Evolutionary conservation across 2,113 vertebrate genomes (phyloP).

Genomic region (Petrocephalus microphthalmus): DNA sequence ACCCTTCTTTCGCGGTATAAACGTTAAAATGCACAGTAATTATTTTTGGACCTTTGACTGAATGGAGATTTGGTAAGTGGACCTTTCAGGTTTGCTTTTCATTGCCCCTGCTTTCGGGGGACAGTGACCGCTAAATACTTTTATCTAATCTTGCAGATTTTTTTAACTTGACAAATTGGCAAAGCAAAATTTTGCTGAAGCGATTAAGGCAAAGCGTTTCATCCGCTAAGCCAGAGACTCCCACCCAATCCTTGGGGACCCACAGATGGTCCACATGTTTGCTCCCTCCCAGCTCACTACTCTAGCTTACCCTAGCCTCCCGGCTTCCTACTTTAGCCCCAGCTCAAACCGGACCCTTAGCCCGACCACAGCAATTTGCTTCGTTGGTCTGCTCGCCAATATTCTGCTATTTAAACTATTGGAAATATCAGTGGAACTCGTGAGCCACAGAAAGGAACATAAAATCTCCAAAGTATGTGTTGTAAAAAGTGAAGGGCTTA

Average conservation of each 20-base stretch:
- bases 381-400: neutral
- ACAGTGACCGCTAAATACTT: neutral
- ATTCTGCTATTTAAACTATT: neutral
- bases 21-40: too few relatives aligned
- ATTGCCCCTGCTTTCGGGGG: neutral
- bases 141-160: neutral
- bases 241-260: neutral
- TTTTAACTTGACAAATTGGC: neutral
- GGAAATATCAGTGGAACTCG: neutral
- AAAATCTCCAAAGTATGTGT: neutral
- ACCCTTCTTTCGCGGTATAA: too few relatives aligned
- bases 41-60: too few relatives aligned
- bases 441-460: neutral
- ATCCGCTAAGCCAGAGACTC: neutral
- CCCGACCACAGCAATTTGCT: neutral
- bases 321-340: neutral
- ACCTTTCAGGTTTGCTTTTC: too few relatives aligned
- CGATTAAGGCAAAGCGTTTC: neutral
- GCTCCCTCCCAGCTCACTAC: neutral
- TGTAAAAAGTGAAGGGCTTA: neutral
- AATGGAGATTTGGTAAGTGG: too few relatives aligned
- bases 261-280: neutral
- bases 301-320: too few relatives aligned
- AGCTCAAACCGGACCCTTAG: neutral
- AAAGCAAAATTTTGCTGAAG: neutral